phyloP scores from a whole-genome alignment of 2,797 vertebrate genomes.

The Poeciliopsis gracilis region DNA sequence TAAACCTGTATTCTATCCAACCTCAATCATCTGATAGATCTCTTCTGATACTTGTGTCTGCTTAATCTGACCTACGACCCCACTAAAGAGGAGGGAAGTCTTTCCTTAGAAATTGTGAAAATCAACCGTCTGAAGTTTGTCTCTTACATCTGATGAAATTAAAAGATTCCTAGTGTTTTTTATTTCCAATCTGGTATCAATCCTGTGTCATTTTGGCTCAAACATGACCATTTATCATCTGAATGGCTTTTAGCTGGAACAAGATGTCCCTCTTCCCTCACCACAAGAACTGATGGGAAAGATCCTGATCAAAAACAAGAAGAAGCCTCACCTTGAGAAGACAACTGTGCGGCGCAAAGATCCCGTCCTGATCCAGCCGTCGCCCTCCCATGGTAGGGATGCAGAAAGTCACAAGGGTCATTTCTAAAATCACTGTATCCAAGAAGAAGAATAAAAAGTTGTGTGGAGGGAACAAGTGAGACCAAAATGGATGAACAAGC shows the following conservation, averaged over 20 bases:
- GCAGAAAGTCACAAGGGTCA: background rate
- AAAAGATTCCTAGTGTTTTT: background rate
- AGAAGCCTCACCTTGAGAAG: conserved; percentile 73
- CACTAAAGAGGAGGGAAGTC: too few species aligned
- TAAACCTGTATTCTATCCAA: background rate
- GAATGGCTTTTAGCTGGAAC: conserved; percentile 76
- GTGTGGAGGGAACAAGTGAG: background rate
- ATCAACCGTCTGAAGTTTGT: background rate
- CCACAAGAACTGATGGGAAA: conserved; percentile 90
- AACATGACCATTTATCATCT: background rate
- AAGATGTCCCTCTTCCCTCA: conserved; percentile 81
- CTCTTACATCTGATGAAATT: background rate
- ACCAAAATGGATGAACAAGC: background rate
- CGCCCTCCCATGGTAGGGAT: conserved; percentile 73
- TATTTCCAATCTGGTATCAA: background rate
- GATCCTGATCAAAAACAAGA: conserved; percentile 92
- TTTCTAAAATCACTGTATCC: background rate
- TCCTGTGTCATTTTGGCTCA: background rate
- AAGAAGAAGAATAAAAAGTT: background rate
- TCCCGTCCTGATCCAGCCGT: conserved; percentile 71
- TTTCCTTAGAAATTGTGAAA: background rate
- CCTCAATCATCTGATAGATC: background rate
- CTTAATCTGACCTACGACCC: background rate
- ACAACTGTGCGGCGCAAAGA: conserved; percentile 81
- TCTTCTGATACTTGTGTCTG: background rate